A percentile compares a stretch with the other conserved stretches of the same genome.
Evolutionary conservation across 2,797 vertebrate species (phyloP).

Genomic region (Coilia nasus): DNA sequence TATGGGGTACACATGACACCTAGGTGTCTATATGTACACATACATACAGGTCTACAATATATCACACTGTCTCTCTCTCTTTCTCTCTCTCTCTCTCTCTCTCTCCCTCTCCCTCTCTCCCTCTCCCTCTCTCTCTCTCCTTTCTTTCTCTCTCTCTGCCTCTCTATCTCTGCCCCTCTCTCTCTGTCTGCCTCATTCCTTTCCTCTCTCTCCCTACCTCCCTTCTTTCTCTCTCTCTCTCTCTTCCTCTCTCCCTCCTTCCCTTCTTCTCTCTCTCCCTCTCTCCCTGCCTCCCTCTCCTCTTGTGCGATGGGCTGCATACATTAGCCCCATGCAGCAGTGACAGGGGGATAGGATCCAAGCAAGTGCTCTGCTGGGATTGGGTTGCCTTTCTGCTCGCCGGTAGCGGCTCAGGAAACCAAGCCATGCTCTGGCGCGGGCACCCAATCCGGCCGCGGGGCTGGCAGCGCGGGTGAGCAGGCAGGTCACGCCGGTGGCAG

Average conservation of each 20-base stretch:
- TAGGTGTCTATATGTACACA: too few relatives aligned
- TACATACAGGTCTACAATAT: too few relatives aligned
- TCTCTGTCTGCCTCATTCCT: neutral
- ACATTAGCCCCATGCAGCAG: slow-evolving; percentile 33
- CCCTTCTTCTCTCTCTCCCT: neutral
- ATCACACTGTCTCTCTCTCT: too few relatives aligned
- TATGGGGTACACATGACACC: too few relatives aligned
- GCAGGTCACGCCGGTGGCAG: slow-evolving; percentile 32
- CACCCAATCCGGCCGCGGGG: slow-evolving; percentile 63
- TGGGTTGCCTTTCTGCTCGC: slow-evolving; percentile 44
- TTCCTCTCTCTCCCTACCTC: neutral
- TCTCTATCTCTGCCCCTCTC: neutral
- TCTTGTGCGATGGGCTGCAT: neutral
- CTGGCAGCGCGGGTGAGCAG: slow-evolving; percentile 58
- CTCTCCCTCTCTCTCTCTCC: too few relatives aligned
- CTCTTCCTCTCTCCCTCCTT: neutral
- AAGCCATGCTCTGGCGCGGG: slow-evolving; percentile 42
- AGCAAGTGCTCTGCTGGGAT: slow-evolving; percentile 50
- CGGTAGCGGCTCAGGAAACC: slow-evolving; percentile 53
- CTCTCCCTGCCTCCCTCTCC: neutral
- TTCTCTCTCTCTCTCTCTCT: too few relatives aligned
- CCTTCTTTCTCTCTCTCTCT: neutral
- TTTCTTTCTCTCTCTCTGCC: too few relatives aligned
- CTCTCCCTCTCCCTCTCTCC: too few relatives aligned
- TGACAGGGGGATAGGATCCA: slow-evolving; percentile 67